These are phyloP conservation scores for Phrynosoma platyrhinos DNA, from an alignment of 2,113 vertebrate genomes.

Conservation along the genomic window DNA sequence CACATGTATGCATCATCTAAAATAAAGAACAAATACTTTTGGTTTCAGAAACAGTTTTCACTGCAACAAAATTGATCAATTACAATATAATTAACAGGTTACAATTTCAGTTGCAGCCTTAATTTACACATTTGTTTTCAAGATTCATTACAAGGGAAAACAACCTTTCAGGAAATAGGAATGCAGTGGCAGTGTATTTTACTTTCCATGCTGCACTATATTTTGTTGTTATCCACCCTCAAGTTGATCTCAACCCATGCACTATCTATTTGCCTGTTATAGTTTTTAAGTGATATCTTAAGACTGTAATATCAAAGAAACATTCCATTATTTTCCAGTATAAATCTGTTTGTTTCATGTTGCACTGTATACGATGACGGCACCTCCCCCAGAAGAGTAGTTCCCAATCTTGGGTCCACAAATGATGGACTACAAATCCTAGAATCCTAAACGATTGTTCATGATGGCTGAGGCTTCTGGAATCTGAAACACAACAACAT, in stretches of 20 bases:
- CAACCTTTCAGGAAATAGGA: not conserved
- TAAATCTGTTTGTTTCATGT: not conserved
- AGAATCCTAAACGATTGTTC: not conserved
- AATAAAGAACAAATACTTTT: too few species aligned
- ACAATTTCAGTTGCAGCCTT: not conserved
- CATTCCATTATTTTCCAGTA: not conserved
- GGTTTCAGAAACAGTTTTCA: too few species aligned
- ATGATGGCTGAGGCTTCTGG: not conserved
- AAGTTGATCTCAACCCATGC: not conserved
- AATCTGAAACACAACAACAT: not conserved
- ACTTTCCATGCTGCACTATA: not conserved
- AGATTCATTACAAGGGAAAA: not conserved
- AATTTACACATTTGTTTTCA: slow-evolving; percentile 18
- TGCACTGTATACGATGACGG: not conserved
- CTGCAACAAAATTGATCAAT: too few species aligned
- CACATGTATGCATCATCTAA: too few species aligned
- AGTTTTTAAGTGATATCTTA: not conserved
- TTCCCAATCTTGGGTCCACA: not conserved
- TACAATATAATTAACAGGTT: not conserved
- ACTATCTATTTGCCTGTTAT: not conserved
- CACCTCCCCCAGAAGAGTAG: not conserved
- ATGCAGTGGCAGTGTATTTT: not conserved
- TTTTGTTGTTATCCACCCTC: too few species aligned
- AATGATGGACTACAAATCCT: not conserved
- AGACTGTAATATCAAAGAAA: not conserved